Evolutionary conservation across 2,113 vertebrate genomes (phyloP), one percentile per base, ranked within the genome.

Genomic region (Vanacampus margaritifer): DNA sequence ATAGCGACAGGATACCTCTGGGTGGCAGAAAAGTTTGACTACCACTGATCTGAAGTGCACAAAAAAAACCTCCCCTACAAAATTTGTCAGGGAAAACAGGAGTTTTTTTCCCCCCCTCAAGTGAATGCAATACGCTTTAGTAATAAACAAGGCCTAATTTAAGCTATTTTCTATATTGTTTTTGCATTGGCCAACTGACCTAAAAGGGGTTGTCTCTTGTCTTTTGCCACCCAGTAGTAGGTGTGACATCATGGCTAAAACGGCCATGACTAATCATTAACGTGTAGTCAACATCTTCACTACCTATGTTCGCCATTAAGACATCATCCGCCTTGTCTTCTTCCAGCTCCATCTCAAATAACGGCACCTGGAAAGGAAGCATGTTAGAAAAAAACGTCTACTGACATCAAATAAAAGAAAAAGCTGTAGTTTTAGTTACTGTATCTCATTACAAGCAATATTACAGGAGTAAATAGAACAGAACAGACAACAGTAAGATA

Each of bases 291-390:
- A 21, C 3, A 48, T 48, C 28, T 19, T 35, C 19, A 39, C n/a
- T 61, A 89, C 88, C 82, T 80, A 54, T 64, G 53, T 9, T 75
- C 63, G 78, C 84, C 72, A 78, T 60, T 0, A 78, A 72, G 5
- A 86, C 75, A 24, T 70, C 70, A 5, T 73, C 84, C 32, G 84
- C 76, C 16, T 70, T 64, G 5, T 84, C 81, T 8, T 81, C 81
- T 0, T 84, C 81, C 59, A 86, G 65, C 17, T 86, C 87, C 65
- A 81, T 51, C 58, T 86, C 74, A 81, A 86, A 83, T 36, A 86
- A 72, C 5, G 79, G 81, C 12, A 79, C 73, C 83, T 90, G 54
- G 5, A 32, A 32, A 32, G 28, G 28, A 32, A 32, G 28, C 28
- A 32, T 32, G 28, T 32, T 32, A 32, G 28, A 35, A 46, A 37